Percentiles rank a stretch among this genome's conserved stretches.
These are phyloP conservation scores for Vollenhovia emeryi DNA, from an alignment of 1,140 invertebrate genomes.

Conservation along the genomic window DNA sequence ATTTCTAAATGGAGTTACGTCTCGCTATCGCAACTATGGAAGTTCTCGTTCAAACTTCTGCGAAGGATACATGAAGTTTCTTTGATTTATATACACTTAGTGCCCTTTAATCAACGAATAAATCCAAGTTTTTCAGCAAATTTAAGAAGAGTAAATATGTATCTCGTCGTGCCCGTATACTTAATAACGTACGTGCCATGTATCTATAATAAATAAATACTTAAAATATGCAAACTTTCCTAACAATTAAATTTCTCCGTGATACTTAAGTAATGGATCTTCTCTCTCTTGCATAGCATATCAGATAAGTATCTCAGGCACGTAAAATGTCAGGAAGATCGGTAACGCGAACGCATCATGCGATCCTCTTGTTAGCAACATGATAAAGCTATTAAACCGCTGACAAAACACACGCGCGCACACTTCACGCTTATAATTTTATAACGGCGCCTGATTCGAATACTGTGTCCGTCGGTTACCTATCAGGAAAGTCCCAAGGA, in stretches of 20 bases:
- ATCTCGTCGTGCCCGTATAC: not conserved
- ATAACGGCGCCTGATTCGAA: not conserved
- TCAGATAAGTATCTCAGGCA: conserved; percentile 23
- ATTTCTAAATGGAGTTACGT: not conserved
- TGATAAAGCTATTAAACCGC: not conserved
- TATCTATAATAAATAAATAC: not conserved
- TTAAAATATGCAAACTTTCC: not conserved
- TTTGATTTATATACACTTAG: not conserved
- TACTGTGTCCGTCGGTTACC: not conserved
- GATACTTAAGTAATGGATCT: conserved; percentile 36
- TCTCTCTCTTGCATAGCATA: conserved; percentile 13
- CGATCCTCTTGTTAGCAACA: conserved; percentile 4
- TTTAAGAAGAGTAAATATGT: not conserved
- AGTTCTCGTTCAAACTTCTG: not conserved
- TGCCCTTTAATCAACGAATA: not conserved
- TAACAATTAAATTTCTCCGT: conserved; percentile 39
- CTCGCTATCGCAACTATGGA: not conserved
- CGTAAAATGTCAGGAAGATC: conserved; percentile 4
- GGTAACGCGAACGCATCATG: conserved; percentile 15
- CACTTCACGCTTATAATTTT: not conserved
- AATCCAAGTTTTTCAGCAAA: not conserved
- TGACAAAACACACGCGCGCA: no score
- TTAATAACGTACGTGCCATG: not conserved
- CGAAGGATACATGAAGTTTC: not conserved
- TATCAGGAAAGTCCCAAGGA: not conserved